A percentile compares a stretch with the other conserved stretches of the same genome.
Conservation (phyloP, 1,140 invertebrate genomes). For the Philaenus spumarius region DNA sequence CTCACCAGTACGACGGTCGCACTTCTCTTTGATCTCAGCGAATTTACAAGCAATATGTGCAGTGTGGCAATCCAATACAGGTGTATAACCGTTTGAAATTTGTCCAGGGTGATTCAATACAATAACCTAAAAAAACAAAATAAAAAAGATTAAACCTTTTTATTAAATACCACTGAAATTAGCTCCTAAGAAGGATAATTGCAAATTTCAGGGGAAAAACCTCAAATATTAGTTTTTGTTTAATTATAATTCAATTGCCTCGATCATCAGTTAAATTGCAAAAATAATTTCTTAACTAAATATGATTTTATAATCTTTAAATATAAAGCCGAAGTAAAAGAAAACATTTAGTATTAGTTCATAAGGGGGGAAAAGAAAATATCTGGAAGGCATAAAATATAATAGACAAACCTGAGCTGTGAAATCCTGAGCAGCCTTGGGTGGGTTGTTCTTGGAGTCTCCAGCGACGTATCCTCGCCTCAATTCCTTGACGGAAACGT, state of each 20-base stretch:
- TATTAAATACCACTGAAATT: not conserved
- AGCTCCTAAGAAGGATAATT: too few species aligned
- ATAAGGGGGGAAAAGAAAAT: too few species aligned
- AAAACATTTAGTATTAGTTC: too few species aligned
- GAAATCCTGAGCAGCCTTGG: conserved; percentile 86
- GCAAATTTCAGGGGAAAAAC: too few species aligned
- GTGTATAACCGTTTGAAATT: conserved; percentile 94
- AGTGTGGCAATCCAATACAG: conserved; percentile 97
- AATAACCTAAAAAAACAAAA: conserved; percentile 77
- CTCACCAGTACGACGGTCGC: conserved; percentile 85
- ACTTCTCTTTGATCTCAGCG: conserved; percentile 94
- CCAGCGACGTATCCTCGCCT: conserved; percentile 94
- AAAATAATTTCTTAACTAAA: too few species aligned
- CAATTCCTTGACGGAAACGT: conserved; percentile 97
- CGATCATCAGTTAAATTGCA: too few species aligned
- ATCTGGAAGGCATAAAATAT: too few species aligned
- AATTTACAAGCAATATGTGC: conserved; percentile 99
- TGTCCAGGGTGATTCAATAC: conserved; percentile 97
- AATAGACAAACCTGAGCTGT: conserved; percentile 70
- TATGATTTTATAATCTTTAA: too few species aligned
- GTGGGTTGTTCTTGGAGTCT: conserved; percentile 94
- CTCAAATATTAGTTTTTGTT: too few species aligned
- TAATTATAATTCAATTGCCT: too few species aligned
- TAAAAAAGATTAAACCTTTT: conserved; percentile 16
- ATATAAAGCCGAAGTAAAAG: too few species aligned